These are phyloP conservation scores for Montipora capitata DNA, from an alignment of 92 coral and sea anemone genomes.

Conservation along the genomic window DNA sequence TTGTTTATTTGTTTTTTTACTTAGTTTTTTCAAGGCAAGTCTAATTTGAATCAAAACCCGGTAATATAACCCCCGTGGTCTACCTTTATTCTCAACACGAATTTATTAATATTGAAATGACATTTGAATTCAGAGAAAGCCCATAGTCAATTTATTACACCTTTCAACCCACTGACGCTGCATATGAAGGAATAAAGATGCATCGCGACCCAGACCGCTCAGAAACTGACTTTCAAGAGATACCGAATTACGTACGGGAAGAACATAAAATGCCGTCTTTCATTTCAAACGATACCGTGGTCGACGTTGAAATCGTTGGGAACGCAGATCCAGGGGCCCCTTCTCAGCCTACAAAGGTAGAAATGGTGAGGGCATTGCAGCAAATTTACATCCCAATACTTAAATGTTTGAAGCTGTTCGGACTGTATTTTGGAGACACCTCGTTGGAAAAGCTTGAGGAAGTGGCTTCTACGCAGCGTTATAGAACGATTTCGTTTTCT, in stretches of 20 bases:
- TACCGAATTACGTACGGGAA: neutral
- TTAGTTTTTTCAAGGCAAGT: too few relatives aligned
- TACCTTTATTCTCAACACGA: too few relatives aligned
- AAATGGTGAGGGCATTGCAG: neutral
- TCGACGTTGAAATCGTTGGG: neutral
- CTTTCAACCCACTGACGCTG: too few relatives aligned
- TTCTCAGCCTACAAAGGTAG: neutral
- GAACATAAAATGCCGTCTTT: neutral
- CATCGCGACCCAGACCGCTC: too few relatives aligned
- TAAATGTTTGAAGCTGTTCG: conserved; percentile 16
- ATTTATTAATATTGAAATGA: too few relatives aligned
- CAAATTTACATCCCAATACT: conserved; percentile 12
- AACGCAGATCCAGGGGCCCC: neutral
- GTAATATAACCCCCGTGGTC: too few relatives aligned
- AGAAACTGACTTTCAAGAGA: neutral
- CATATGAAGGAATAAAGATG: too few relatives aligned
- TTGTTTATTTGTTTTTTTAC: too few relatives aligned
- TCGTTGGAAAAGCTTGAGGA: neutral
- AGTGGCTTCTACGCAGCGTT: neutral
- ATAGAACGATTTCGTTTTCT: neutral
- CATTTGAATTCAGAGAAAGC: too few relatives aligned
- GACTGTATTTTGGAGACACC: conserved; percentile 11
- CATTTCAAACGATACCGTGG: neutral
- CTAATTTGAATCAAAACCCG: too few relatives aligned
- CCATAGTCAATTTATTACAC: too few relatives aligned